These are phyloP conservation scores for Probosciger aterrimus DNA, from an alignment of 2,113 vertebrate genomes.

Conservation along the genomic window DNA sequence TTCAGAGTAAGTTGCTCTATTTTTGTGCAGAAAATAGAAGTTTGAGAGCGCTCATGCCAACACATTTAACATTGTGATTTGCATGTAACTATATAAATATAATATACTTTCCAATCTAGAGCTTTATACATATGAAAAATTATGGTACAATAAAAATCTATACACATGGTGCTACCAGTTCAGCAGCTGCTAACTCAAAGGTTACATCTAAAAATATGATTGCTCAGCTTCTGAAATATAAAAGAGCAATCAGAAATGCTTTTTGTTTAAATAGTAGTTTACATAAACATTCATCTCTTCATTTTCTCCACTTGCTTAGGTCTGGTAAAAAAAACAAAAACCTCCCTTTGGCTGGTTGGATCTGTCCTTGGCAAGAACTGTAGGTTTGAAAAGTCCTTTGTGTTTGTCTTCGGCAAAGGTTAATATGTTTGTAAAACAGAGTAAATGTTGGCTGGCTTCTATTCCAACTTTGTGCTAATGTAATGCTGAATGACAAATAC, in stretches of 20 bases:
- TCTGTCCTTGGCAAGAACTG: constrained; percentile 57
- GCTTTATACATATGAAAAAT: constrained; percentile 66
- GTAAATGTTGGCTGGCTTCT: constrained; percentile 7
- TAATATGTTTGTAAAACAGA: constrained; percentile 27
- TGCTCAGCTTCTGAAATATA: constrained; percentile 64
- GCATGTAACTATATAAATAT: constrained; percentile 55
- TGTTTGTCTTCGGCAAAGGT: constrained; percentile 22
- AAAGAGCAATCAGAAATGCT: constrained; percentile 69
- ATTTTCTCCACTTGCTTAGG: constrained; percentile 58
- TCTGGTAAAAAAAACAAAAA: constrained; percentile 34
- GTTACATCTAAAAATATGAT: constrained; percentile 59
- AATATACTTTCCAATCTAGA: constrained; percentile 45
- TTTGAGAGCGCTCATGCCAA: not conserved
- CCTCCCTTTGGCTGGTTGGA: constrained; percentile 29
- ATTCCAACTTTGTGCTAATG: constrained; percentile 16
- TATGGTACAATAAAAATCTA: constrained; percentile 68
- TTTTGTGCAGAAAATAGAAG: constrained; percentile 24
- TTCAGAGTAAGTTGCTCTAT: constrained; percentile 1
- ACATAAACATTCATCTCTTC: constrained; percentile 73
- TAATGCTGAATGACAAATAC: constrained; percentile 41
- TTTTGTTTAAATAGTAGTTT: constrained; percentile 74
- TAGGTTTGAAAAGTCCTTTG: constrained; percentile 46
- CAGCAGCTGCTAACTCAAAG: constrained; percentile 46
- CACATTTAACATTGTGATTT: constrained; percentile 15
- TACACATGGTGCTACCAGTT: constrained; percentile 45